These are phyloP conservation scores for Paralinhomoeus sp. DNA, from an alignment of 2,888 invertebrate species.

Conservation along the genomic window DNA sequence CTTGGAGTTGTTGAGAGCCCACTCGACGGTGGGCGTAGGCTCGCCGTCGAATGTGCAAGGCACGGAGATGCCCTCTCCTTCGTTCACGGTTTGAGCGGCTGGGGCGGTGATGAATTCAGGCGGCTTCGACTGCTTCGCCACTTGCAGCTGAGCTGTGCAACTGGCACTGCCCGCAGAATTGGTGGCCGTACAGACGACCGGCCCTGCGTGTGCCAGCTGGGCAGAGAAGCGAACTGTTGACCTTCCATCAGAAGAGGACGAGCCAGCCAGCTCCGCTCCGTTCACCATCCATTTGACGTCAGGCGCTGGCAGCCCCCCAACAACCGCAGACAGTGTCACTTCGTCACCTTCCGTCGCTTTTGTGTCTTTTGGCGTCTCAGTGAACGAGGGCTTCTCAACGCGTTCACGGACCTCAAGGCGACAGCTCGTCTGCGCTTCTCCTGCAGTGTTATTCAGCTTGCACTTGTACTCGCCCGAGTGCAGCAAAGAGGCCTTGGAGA, in stretches of 20 bases:
- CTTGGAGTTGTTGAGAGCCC: not conserved
- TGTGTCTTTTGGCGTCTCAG: too few relatives aligned
- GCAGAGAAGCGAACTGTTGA: not conserved
- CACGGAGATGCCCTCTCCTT: slow-evolving; percentile 36
- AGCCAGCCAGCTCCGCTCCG: too few relatives aligned
- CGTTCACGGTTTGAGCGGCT: slow-evolving; percentile 44
- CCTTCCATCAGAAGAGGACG: too few relatives aligned
- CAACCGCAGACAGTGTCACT: not conserved
- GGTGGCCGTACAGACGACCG: not conserved
- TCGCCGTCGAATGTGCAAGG: slow-evolving; percentile 10
- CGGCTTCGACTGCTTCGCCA: slow-evolving; percentile 16
- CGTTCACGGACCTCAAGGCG: too few relatives aligned
- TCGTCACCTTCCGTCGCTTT: not conserved
- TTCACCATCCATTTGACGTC: too few relatives aligned
- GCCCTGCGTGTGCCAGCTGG: not conserved
- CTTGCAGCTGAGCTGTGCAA: slow-evolving; percentile 7
- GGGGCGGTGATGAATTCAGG: slow-evolving; percentile 17
- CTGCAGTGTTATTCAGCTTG: too few relatives aligned
- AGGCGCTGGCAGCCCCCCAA: not conserved
- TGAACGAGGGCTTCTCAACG: too few relatives aligned
- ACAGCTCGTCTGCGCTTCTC: too few relatives aligned
- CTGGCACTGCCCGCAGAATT: not conserved
- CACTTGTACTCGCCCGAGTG: too few relatives aligned
- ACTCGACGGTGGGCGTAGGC: slow-evolving; percentile 23
- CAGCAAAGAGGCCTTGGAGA: too few relatives aligned